A percentile compares a stretch with the other conserved stretches of the same genome.
Evolutionary conservation across 2,797 vertebrate genomes (phyloP).

Genomic region (Pagetopsis macropterus): DNA sequence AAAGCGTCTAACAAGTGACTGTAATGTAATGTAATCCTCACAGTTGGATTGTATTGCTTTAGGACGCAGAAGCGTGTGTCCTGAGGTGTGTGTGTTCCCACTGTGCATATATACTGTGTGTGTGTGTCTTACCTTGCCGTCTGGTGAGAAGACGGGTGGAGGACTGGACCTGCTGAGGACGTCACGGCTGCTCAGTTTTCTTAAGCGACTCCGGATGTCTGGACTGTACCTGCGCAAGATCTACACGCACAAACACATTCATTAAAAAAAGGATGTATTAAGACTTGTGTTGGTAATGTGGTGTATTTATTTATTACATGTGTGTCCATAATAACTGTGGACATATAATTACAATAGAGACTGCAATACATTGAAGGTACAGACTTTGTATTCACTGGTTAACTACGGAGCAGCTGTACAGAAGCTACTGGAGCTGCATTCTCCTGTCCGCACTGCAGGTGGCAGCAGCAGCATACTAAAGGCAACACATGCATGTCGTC

Average conservation of each 20-base stretch:
- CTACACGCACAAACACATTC: slow-evolving; percentile 63
- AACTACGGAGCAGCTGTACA: background rate
- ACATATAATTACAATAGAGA: background rate
- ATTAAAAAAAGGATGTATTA: too few relatives aligned
- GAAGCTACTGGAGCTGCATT: background rate
- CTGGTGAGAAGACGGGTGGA: slow-evolving; percentile 37
- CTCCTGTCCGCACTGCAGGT: slow-evolving; percentile 1
- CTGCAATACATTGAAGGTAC: background rate
- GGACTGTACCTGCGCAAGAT: slow-evolving; percentile 81
- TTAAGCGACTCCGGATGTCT: slow-evolving; percentile 62
- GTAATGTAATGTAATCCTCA: too few relatives aligned
- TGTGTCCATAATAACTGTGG: background rate
- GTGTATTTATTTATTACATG: background rate
- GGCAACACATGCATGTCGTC: background rate
- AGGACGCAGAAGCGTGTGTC: background rate
- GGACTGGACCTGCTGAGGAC: slow-evolving; percentile 68
- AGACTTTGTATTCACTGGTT: background rate
- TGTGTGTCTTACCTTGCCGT: slow-evolving; percentile 48
- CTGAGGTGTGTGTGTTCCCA: background rate
- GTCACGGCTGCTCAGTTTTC: slow-evolving; percentile 59
- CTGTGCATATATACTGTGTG: slow-evolving; percentile 21
- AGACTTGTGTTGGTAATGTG: too few relatives aligned
- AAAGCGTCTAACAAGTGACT: too few relatives aligned
- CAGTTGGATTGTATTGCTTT: too few relatives aligned
- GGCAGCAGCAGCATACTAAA: slow-evolving; percentile 31